Conservation (phyloP, 1,140 invertebrate species). For the Lanistes nyassanus region DNA sequence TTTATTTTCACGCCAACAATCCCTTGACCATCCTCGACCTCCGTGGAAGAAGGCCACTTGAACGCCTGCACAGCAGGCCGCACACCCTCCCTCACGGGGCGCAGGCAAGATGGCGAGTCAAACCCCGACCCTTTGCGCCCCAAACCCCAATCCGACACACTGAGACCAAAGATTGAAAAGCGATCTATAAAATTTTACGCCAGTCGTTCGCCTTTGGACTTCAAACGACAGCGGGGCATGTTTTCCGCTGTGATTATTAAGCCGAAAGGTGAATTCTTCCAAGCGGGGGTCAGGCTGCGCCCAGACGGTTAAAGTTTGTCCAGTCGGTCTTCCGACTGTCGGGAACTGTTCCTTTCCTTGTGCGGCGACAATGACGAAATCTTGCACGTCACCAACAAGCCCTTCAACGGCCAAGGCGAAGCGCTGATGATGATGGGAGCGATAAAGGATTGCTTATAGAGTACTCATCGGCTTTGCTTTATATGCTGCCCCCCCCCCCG, state of each 20-base stretch:
- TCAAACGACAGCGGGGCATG: conserved; percentile 4
- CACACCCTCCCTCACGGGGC: too few species aligned
- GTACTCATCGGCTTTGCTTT: background rate
- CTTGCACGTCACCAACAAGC: background rate
- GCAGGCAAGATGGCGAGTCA: too few species aligned
- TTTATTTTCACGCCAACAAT: too few species aligned
- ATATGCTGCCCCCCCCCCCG: background rate
- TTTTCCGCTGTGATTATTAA: conserved; percentile 8
- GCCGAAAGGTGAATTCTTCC: background rate
- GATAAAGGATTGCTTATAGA: conserved; percentile 1
- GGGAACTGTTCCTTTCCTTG: background rate
- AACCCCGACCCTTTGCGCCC: too few species aligned
- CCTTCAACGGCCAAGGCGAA: background rate
- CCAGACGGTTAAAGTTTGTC: conserved; percentile 3
- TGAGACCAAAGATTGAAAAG: background rate
- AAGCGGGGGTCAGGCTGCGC: background rate
- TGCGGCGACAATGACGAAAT: background rate
- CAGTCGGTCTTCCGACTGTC: background rate
- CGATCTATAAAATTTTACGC: conserved; percentile 10
- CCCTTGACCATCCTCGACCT: too few species aligned
- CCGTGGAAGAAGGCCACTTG: too few species aligned
- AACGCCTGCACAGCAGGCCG: too few species aligned
- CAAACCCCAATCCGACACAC: too few species aligned
- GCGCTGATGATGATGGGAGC: background rate
- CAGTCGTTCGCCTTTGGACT: conserved; percentile 2